phyloP scores from a whole-genome alignment of 1,140 invertebrate genomes.

The Trichoplusia ni region DNA sequence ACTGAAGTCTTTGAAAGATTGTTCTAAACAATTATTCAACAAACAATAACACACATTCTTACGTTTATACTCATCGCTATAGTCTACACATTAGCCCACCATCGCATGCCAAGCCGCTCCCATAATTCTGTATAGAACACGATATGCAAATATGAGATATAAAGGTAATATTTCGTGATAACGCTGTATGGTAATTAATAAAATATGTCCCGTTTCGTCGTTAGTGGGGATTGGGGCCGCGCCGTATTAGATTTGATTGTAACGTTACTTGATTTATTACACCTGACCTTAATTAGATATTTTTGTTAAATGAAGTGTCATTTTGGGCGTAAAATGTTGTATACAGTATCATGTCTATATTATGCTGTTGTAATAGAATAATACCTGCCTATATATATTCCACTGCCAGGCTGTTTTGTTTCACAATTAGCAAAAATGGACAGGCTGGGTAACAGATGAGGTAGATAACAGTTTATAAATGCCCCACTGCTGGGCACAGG shows the following conservation, averaged over 20 bases:
- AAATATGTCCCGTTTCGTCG: conserved; percentile 69
- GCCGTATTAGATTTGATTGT: conserved; percentile 65
- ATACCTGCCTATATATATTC: too few relatives aligned
- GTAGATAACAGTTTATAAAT: too few relatives aligned
- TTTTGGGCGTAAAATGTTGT: not conserved
- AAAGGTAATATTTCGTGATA: conserved; percentile 78
- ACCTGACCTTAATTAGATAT: conserved; percentile 61
- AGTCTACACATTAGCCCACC: conserved; percentile 21
- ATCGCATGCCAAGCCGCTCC: conserved; percentile 67
- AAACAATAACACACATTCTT: too few relatives aligned
- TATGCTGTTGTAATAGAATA: too few relatives aligned
- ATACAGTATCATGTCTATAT: too few relatives aligned
- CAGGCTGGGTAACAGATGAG: too few relatives aligned
- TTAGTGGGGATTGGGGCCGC: conserved; percentile 56
- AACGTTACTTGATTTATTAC: conserved; percentile 60
- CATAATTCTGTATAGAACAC: conserved; percentile 63
- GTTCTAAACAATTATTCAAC: too few relatives aligned
- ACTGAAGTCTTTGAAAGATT: too few relatives aligned
- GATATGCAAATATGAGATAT: conserved; percentile 78
- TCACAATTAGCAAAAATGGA: too few relatives aligned
- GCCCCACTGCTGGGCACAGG: too few relatives aligned
- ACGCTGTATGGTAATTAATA: conserved; percentile 69
- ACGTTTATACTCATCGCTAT: conserved; percentile 22
- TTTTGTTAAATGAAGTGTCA: not conserved
- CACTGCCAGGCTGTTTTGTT: too few relatives aligned